Percentiles rank a stretch among this genome's conserved stretches.
Conservation (phyloP, 2,888 invertebrate genomes). For the Ecliptopera silaceata region DNA sequence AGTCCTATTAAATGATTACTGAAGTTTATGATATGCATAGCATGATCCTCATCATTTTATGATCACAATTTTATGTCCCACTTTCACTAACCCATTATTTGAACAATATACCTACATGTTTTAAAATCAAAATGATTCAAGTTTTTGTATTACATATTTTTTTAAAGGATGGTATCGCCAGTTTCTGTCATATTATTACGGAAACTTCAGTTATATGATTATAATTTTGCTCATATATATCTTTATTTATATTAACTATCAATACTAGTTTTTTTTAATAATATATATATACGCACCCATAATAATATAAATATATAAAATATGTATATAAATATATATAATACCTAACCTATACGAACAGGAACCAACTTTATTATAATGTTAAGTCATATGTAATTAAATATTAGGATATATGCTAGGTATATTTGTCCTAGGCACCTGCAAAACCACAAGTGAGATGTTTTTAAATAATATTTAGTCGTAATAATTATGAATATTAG, state of each 20-base stretch:
- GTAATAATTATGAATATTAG: conserved; percentile 42
- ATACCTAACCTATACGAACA: conserved; percentile 35
- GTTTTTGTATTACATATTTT: too few species aligned
- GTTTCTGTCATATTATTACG: too few species aligned
- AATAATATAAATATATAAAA: not conserved
- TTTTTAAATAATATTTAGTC: conserved; percentile 58
- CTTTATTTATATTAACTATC: too few species aligned
- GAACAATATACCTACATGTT: too few species aligned
- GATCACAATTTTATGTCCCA: too few species aligned
- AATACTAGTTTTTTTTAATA: not conserved
- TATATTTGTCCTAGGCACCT: conserved; percentile 47
- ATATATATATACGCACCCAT: conserved; percentile 10
- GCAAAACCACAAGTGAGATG: conserved; percentile 68
- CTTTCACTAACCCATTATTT: not conserved
- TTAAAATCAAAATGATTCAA: too few species aligned
- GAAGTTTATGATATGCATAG: too few species aligned
- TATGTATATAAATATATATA: conserved; percentile 14
- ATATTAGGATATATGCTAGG: conserved; percentile 25
- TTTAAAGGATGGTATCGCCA: too few species aligned
- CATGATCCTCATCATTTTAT: too few species aligned
- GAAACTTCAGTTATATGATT: too few species aligned
- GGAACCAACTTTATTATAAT: conserved; percentile 40
- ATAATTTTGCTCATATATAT: too few species aligned
- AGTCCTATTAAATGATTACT: too few species aligned
- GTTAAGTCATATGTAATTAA: conserved; percentile 28